Evolutionary conservation across 1,140 invertebrate genomes (phyloP), one percentile per base, ranked within the genome.

Genomic region (Drosophila kepulauana): DNA sequence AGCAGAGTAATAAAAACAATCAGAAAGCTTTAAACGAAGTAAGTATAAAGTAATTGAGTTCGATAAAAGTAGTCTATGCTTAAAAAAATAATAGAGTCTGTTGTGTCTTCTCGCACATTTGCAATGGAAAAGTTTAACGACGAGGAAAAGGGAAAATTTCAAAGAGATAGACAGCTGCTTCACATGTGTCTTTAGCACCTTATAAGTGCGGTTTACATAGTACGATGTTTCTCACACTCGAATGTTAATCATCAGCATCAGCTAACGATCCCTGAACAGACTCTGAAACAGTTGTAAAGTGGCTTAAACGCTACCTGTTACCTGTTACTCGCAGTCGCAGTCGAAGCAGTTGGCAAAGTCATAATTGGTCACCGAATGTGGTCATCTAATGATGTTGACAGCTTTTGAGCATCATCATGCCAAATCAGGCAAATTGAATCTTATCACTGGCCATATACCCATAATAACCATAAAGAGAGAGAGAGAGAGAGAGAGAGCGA

Each of bases 401-500:
- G 25, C 38, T 30, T 30, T 52, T 5, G 28, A 52, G 11, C 49
- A 30, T 52, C 28, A 30, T 30, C 20, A 30, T 69, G 46, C 56
- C 70, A 73, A 73, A 67, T 70, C 35, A 7, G 56, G 38, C 28
- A 59, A 67, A 67, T 57, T 52, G 48, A 10, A 64, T 35, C 48
- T 64, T 52, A 67, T 67, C 64, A 67, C 63, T 16, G 48, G 20
- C 16, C 48, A 48, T 6, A 48, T 48, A 1, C 7, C 46, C 46
- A 16, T 25, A 10, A 10, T 25, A 6, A 10, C 8, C 15, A 49
- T 25, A 3, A 8, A 38, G 35, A 38, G 35, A 38, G 6, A 38
- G 8, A 38, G 35, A 38, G 35, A 38, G 6, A 38, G 35, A 38
- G 35, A 3, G 35, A 10, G 35, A 38, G 2, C 1, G 35, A 10